phyloP scores from a whole-genome alignment of 2,113 vertebrate species.

The Stigmatopora argus region DNA sequence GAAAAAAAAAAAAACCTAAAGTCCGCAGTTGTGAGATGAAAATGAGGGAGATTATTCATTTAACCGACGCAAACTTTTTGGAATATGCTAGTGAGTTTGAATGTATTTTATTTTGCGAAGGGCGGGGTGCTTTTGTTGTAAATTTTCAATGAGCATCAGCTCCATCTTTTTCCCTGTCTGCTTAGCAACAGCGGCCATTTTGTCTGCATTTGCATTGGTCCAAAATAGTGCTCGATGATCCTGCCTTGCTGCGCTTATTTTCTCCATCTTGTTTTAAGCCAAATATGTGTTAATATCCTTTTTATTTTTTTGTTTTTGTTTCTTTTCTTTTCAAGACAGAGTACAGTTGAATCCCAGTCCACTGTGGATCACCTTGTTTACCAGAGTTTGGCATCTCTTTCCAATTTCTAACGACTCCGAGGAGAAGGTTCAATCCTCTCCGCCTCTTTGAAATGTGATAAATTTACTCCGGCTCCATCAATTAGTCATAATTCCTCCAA shows the following conservation, averaged over 20 bases:
- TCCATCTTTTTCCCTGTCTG: constrained; percentile 59
- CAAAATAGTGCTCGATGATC: constrained; percentile 21
- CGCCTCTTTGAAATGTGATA: constrained; percentile 52
- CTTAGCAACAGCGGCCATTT: constrained; percentile 73
- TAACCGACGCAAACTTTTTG: background rate
- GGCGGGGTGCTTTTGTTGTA: constrained; percentile 9
- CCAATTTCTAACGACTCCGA: constrained; percentile 11
- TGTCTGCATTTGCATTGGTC: constrained; percentile 55
- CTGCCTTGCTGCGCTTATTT: background rate
- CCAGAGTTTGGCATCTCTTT: constrained; percentile 17
- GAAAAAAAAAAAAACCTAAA: background rate
- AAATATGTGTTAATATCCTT: too few species aligned
- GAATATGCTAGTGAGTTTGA: background rate
- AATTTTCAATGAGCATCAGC: constrained; percentile 30
- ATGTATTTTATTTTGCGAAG: background rate
- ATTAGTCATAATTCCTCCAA: constrained; percentile 56
- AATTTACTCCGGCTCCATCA: constrained; percentile 51
- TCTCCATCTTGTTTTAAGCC: too few species aligned
- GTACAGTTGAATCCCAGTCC: constrained; percentile 54
- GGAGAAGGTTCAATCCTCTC: constrained; percentile 16
- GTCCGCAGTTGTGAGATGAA: background rate
- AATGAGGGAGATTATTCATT: background rate
- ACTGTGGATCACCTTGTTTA: constrained; percentile 68
- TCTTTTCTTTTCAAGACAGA: constrained; percentile 31
- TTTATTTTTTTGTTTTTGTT: too few species aligned